phyloP scores from a whole-genome alignment of 2,888 invertebrate genomes.

The Pyralis farinalis region DNA sequence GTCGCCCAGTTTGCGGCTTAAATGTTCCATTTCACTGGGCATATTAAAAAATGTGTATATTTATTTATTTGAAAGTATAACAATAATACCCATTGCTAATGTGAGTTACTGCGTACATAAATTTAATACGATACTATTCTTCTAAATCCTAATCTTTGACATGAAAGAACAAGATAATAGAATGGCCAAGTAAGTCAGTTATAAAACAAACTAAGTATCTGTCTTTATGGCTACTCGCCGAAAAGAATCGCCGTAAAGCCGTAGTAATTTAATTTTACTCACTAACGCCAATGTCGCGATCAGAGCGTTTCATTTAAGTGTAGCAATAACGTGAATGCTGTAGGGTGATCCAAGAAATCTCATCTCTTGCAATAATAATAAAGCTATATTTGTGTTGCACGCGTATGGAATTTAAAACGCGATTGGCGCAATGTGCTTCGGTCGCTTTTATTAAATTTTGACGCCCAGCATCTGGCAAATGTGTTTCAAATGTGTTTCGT shows the following conservation, averaged over 20 bases:
- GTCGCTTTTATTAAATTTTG: constrained; percentile 45
- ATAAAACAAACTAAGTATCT: constrained; percentile 9
- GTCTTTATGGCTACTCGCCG: constrained; percentile 19
- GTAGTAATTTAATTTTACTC: constrained; percentile 32
- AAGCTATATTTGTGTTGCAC: constrained; percentile 60
- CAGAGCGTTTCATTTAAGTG: constrained; percentile 39
- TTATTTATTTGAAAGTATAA: no score
- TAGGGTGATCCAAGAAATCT: constrained; percentile 52
- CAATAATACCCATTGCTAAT: no score
- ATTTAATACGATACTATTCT: no score
- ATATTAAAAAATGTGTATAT: no score
- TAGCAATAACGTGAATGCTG: constrained; percentile 36
- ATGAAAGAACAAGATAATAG: neutral
- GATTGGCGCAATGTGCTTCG: constrained; percentile 27
- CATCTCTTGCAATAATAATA: constrained; percentile 55
- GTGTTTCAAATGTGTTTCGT: constrained; percentile 15
- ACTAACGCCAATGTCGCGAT: constrained; percentile 15
- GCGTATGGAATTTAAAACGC: constrained; percentile 54
- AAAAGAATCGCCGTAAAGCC: constrained; percentile 21
- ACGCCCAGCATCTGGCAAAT: constrained; percentile 19
- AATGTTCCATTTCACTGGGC: no score
- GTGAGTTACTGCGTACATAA: no score
- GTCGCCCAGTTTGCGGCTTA: no score
- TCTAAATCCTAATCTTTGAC: neutral
- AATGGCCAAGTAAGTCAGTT: neutral